Evolutionary conservation across 2,888 invertebrate species (phyloP), one percentile per base, ranked within the genome.

Genomic region (Drosophila prolongata): DNA sequence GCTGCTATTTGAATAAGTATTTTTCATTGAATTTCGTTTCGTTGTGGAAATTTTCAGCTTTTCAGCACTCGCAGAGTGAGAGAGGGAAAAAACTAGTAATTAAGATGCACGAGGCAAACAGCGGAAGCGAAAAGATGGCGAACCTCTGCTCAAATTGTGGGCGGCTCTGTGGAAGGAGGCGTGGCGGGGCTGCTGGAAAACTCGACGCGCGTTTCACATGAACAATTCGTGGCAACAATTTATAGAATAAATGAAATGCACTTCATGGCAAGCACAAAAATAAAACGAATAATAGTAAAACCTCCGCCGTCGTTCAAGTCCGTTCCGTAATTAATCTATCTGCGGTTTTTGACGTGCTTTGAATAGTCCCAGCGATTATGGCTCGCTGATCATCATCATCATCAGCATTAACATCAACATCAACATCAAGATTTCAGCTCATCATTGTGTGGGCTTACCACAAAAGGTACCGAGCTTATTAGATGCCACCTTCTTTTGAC

Each of bases 201-300:
- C 80, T 77, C 54, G 49, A 37, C 13, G 50, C 34, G 42, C 75
- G 86, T 86, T 88, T 81, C 87, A 89, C 80, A 79, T 80, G 83
- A 85, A 82, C 87, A 86, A 86, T 82, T 89, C 85, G 85, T 89
- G 85, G 85, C 80, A 85, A 89, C 89, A 81, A 86, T 87, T 89
- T 85, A 76, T 89, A 82, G 71, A 89, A 85, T 81, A 87, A 84
- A 89, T 87, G 85, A 80, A 85, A 84, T 89, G 85, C 83, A 83
- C 78, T 87, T 85, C 86, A 87, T 85, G 79, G 77, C 80, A 67
- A 85, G 62, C 65, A 75, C 69, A 79, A 50, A 27, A 30, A 49
- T 6, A 30, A 52, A 56, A 13, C 2, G n/a, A 14, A 37, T 46
- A 59, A 60, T 59, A 61, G 19, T 34, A 38, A 40, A 61, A 66